phyloP scores from a whole-genome alignment of 2,113 vertebrate genomes.

The Isurus oxyrinchus region DNA sequence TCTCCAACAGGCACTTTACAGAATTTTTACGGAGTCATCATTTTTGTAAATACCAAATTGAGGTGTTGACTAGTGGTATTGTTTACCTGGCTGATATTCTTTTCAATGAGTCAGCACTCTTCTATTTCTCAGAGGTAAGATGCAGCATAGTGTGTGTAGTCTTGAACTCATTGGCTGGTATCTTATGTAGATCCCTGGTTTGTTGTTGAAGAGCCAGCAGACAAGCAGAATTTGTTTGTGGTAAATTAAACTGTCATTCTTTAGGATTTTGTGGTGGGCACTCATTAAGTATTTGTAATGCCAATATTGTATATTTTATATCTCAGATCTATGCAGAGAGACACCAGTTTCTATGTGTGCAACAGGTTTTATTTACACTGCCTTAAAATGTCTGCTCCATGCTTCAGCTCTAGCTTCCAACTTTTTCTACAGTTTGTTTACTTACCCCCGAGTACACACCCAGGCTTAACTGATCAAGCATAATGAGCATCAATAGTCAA shows the following conservation, averaged over 20 bases:
- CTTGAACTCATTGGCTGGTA: not conserved
- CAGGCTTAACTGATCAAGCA: too few species aligned
- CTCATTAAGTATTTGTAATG: not conserved
- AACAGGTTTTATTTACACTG: too few species aligned
- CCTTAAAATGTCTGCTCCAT: too few species aligned
- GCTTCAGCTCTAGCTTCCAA: too few species aligned
- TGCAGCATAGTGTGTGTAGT: not conserved
- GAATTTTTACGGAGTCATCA: slow-evolving; percentile 94
- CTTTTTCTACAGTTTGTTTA: too few species aligned
- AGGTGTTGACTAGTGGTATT: slow-evolving; percentile 96
- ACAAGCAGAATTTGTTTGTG: not conserved
- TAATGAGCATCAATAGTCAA: too few species aligned
- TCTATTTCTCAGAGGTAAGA: slow-evolving; percentile 98
- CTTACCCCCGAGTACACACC: too few species aligned
- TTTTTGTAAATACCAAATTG: slow-evolving; percentile 99
- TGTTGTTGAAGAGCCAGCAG: not conserved
- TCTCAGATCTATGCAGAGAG: too few species aligned
- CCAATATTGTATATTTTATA: not conserved
- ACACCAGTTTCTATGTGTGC: too few species aligned
- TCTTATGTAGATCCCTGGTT: not conserved
- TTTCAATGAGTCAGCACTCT: slow-evolving; percentile 95
- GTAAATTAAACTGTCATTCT: not conserved
- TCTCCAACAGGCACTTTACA: slow-evolving; percentile 80
- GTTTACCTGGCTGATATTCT: slow-evolving; percentile 97
- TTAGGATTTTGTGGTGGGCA: not conserved